Evolutionary conservation across 2,888 invertebrate genomes (phyloP).

Genomic region (Eupithecia inturbata): DNA sequence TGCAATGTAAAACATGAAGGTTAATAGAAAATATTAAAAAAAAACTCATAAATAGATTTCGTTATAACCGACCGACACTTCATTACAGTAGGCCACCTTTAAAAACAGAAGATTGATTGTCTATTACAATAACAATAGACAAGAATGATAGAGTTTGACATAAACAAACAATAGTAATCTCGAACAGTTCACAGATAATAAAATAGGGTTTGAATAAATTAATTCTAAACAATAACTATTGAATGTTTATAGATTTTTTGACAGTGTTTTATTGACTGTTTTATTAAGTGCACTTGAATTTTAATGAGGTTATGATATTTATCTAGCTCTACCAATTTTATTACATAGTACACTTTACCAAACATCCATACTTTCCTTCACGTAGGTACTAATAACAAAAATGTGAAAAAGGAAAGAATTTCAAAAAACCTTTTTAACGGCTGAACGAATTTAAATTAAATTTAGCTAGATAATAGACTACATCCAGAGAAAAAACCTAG

Average conservation of each 20-base stretch:
- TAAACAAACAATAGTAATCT: constrained; percentile 68
- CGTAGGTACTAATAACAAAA: neutral
- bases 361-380: neutral
- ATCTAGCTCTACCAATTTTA: neutral
- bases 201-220: constrained; percentile 81
- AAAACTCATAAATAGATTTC: too few species aligned
- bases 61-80: constrained; percentile 7
- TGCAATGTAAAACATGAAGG: neutral
- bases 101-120: constrained; percentile 75
- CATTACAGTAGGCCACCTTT: constrained; percentile 26
- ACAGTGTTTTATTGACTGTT: constrained; percentile 40
- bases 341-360: neutral
- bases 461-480: neutral
- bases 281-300: constrained; percentile 18
- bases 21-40: too few species aligned
- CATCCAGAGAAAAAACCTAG: neutral
- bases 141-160: constrained; percentile 40
- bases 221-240: constrained; percentile 51
- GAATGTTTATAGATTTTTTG: constrained; percentile 48
- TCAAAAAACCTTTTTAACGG: too few species aligned
- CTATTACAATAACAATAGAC: constrained; percentile 68
- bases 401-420: too few species aligned
- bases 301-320: constrained; percentile 8
- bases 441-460: neutral
- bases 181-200: constrained; percentile 78